phyloP scores from a whole-genome alignment of 2,888 invertebrate genomes.

The Caenorhabditis drosophilae region DNA sequence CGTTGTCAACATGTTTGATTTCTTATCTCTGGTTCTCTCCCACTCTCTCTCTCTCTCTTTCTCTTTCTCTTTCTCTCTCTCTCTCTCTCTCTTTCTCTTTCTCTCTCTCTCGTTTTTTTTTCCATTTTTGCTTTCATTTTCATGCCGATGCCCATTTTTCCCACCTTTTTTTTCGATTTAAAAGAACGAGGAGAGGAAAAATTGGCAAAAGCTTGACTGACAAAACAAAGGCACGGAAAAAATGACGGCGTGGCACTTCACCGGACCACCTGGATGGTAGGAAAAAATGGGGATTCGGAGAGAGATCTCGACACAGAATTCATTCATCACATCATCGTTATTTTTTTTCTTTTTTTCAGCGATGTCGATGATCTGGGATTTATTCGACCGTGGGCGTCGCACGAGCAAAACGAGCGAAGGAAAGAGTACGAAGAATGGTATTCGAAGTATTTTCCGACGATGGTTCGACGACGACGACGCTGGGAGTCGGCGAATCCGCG shows the following conservation, averaged over 20 bases:
- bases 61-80: slow-evolving; percentile 9
- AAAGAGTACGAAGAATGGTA: slow-evolving; percentile 45
- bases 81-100: slow-evolving; percentile 2
- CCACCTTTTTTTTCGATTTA: too few species aligned
- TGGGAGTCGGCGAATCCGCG: slow-evolving; percentile 52
- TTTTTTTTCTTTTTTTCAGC: slow-evolving; percentile 18
- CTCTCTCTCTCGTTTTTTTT: slow-evolving; percentile 1
- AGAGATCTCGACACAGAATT: neutral
- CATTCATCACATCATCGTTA: neutral
- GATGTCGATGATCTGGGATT: slow-evolving; percentile 54
- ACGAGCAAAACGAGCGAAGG: slow-evolving; percentile 18
- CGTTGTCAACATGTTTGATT: too few species aligned
- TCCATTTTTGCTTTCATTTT: neutral
- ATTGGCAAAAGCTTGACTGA: too few species aligned
- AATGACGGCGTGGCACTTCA: slow-evolving; percentile 49
- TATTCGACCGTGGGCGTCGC: slow-evolving; percentile 40
- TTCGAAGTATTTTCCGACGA: slow-evolving; percentile 36
- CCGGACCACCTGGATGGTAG: slow-evolving; percentile 50
- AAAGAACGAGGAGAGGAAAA: too few species aligned
- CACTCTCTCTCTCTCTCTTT: too few species aligned
- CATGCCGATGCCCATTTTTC: too few species aligned
- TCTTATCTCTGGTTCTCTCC: too few species aligned
- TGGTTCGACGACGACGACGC: slow-evolving; percentile 41
- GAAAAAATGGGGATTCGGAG: neutral
- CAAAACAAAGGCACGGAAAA: too few species aligned